These are phyloP conservation scores for Euphydryas editha DNA, from an alignment of 2,888 invertebrate genomes.

Conservation along the genomic window DNA sequence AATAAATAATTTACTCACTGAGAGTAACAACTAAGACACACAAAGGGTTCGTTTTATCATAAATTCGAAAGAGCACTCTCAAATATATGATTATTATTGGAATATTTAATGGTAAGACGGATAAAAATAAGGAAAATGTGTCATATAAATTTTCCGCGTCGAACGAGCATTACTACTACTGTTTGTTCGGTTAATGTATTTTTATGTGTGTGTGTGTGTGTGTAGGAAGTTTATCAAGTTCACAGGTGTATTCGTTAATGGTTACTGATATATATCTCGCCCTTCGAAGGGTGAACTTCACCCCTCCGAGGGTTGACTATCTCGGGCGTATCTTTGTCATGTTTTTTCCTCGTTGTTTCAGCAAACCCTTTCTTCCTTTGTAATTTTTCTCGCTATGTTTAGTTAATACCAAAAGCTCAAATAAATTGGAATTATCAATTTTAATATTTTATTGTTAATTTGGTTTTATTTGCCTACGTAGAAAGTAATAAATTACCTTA, in stretches of 20 bases:
- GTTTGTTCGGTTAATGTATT: neutral
- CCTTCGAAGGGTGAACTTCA: conserved; percentile 12
- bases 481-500: no score
- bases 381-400: conserved; percentile 1
- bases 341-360: conserved; percentile 24
- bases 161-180: neutral
- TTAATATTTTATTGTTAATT: neutral
- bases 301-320: conserved; percentile 4
- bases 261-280: conserved; percentile 27
- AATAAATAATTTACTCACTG: neutral
- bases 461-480: neutral
- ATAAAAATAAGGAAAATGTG: neutral
- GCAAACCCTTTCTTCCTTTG: conserved; percentile 16
- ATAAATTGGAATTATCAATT: neutral
- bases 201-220: neutral
- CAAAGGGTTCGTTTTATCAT: neutral
- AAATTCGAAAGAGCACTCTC: neutral
- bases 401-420: neutral
- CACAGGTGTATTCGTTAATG: conserved; percentile 31
- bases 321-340: conserved; percentile 13
- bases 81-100: neutral
- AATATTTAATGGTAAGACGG: neutral
- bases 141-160: neutral
- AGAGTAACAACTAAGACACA: neutral
- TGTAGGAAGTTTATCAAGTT: conserved; percentile 27